Conservation (phyloP, 2,888 invertebrate genomes). For the Xylophagus ater region DNA sequence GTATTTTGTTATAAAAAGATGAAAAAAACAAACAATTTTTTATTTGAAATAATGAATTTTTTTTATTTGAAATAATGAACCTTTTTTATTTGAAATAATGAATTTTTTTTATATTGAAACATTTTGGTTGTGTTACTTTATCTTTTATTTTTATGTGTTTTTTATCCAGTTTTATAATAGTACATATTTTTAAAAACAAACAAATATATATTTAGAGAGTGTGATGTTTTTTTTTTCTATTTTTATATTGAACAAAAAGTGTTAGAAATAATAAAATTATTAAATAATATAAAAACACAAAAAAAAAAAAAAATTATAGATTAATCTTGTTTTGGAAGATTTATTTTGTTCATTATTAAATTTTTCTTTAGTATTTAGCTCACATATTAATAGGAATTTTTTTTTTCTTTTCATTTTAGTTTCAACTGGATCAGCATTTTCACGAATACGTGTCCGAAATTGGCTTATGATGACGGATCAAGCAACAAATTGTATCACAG, state of each 20-base stretch:
- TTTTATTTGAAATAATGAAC: slow-evolving; percentile 6
- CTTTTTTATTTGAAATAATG: slow-evolving; percentile 9
- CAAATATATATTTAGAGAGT: not conserved
- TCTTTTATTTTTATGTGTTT: not conserved
- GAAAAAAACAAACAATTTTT: slow-evolving; percentile 8
- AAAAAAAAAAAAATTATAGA: slow-evolving; percentile 6
- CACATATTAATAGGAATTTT: slow-evolving; percentile 13
- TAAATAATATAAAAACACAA: slow-evolving; percentile 1
- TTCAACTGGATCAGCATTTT: slow-evolving; percentile 19
- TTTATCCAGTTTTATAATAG: no score
- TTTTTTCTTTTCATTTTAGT: slow-evolving; percentile 6
- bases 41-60: slow-evolving; percentile 8
- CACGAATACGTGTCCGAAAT: slow-evolving; percentile 37
- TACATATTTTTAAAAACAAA: not conserved
- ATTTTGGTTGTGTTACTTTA: slow-evolving; percentile 5
- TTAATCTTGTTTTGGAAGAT: not conserved
- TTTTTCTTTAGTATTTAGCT: slow-evolving; percentile 1
- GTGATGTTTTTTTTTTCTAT: not conserved
- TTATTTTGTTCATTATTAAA: not conserved
- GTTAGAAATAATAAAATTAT: not conserved
- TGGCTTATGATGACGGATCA: slow-evolving; percentile 37
- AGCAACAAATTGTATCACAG: slow-evolving; percentile 5
- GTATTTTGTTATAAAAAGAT: no score
- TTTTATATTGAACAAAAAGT: not conserved
- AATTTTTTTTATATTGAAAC: slow-evolving; percentile 6